Evolutionary conservation across 2,888 invertebrate genomes (phyloP).

Genomic region (Trissolcus brochymenae): DNA sequence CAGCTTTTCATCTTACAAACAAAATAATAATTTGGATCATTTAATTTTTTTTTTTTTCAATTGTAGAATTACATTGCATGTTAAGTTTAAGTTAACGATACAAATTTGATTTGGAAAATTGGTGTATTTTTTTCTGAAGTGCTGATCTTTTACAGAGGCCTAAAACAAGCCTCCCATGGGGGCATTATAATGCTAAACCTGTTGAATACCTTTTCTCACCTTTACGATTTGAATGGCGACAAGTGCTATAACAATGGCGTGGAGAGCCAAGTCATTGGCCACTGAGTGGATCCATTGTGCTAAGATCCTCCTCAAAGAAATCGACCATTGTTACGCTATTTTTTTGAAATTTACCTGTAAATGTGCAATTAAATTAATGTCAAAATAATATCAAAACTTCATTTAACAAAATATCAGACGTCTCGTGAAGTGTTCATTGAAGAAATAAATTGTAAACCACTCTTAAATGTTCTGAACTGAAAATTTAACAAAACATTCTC

Average conservation of each 20-base stretch:
- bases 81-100: not conserved
- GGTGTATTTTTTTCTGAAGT: constrained; percentile 19
- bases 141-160: constrained; percentile 19
- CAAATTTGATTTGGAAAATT: not conserved
- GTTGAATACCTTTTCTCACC: constrained; percentile 47
- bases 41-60: not conserved
- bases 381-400: constrained; percentile 22
- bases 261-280: constrained; percentile 29
- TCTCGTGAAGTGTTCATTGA: not conserved
- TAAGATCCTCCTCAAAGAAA: constrained; percentile 16
- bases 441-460: no score
- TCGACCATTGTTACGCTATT: constrained; percentile 25
- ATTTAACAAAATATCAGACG: not conserved
- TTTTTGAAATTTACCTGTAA: constrained; percentile 15
- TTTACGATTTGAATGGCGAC: constrained; percentile 55
- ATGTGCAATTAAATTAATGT: constrained; percentile 25
- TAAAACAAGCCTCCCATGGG: constrained; percentile 16
- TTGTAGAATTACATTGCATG: not conserved
- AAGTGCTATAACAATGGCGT: constrained; percentile 58
- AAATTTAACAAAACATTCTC: no score
- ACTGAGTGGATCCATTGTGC: constrained; percentile 41
- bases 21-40: not conserved
- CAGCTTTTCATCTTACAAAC: no score
- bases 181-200: constrained; percentile 45
- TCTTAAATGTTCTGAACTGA: no score